Base-by-base conservation (phyloP, 2,888 invertebrate species). In the Andrena trimmerana region DNA sequence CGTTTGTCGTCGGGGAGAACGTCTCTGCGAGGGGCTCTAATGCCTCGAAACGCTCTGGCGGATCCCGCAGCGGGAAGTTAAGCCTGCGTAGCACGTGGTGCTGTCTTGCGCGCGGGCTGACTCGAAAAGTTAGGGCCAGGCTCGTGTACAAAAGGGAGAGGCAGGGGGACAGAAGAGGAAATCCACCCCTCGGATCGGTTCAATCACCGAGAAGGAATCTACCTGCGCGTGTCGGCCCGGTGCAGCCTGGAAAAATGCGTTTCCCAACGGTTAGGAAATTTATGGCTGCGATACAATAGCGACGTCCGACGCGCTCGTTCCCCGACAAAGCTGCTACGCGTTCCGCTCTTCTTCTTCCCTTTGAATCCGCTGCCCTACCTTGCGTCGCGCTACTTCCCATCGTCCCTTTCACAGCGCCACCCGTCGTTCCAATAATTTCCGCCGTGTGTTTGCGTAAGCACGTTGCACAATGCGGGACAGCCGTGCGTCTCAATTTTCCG, bases 251-350 rank as follows among this genome's bases (percentile, higher is more conserved):
- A 92, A 92, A 93, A 92, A 92, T 91, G 90, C 90, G 91, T 92
- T 92, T 93, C 91, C 91, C 92, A 91, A 90, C 90, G 91, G 90
- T 89, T 86, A 89, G 88, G 88, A 90, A 92, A 93, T 93, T 93
- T 92, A 93, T 92, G 91, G 90, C 77, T 80, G 83, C 80, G 84
- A 90, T 88, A 93, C 92, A 93, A 93, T 93, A 87, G 86, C 87
- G 75, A 69, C 85, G 85, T 77, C 81, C 86, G 87, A 86, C 78
- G 86, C 85, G 77, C 77, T 77, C 81, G 78, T 82, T 80, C 76
- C 76, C 60, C 82, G 79, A 89, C 84, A 89, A 89, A 86, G 79
- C 81, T 59, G 63, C 57, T 20, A 8, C 70, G 70, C 81, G 60
- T 70, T 72, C 29, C 68, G 59, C 33, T 27, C 24, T 27, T 78